A percentile compares a stretch with the other conserved stretches of the same genome.
Evolutionary conservation across 1,140 invertebrate species (phyloP).

Genomic region (Olivierus martensii): DNA sequence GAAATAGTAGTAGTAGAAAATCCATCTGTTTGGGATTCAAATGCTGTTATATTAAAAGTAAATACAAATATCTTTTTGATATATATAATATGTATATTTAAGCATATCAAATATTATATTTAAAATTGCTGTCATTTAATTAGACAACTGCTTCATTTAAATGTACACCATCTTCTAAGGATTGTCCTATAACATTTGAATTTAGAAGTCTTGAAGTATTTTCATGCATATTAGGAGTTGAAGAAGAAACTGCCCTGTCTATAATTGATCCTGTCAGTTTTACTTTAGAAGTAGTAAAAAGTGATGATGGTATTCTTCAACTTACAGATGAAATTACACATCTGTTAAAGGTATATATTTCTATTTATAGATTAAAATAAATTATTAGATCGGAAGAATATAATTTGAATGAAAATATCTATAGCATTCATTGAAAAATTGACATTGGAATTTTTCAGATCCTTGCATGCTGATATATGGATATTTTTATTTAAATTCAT

Average conservation of each 20-base stretch:
- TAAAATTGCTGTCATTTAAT: conserved; percentile 20
- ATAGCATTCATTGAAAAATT: no score
- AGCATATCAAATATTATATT: neutral
- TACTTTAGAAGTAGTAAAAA: conserved; percentile 5
- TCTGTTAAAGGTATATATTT: no score
- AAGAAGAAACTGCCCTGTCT: conserved; percentile 88
- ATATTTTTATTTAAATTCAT: no score
- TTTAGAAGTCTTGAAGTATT: conserved; percentile 85
- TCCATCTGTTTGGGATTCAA: conserved; percentile 68
- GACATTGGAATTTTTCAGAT: no score
- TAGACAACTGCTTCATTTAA: conserved; percentile 72
- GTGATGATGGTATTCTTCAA: conserved; percentile 29
- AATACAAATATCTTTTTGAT: no score
- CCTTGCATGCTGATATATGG: no score
- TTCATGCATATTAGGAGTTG: conserved; percentile 77
- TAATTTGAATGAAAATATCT: no score
- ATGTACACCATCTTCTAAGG: conserved; percentile 53
- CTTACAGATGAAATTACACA: neutral
- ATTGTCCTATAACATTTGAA: conserved; percentile 68
- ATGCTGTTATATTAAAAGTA: conserved; percentile 84
- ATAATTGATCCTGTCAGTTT: conserved; percentile 83
- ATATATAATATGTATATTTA: no score
- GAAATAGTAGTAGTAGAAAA: conserved; percentile 90
- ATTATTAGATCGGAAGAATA: no score
- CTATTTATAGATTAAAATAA: no score